A percentile compares a stretch with the other conserved stretches of the same genome.
Conservation (phyloP, 2,797 vertebrate species). For the Etheostoma nigrum region DNA sequence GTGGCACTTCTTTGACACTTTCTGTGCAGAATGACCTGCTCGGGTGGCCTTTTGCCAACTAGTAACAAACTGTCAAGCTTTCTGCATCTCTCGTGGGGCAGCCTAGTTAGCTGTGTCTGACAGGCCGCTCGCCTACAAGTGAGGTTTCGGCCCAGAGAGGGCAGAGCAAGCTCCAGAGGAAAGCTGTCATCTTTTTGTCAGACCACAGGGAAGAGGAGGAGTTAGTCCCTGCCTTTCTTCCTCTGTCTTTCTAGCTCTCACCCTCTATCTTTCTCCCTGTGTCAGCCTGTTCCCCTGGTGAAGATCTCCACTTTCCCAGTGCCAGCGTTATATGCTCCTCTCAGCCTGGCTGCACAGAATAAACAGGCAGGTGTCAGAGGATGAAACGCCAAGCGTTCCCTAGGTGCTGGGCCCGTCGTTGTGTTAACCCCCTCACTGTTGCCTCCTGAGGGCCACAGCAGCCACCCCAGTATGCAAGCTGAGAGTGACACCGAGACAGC, state of each 20-base stretch:
- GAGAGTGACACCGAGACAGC: slow-evolving; percentile 67
- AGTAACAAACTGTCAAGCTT: slow-evolving; percentile 81
- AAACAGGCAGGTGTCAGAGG: slow-evolving; percentile 77
- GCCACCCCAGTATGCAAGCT: slow-evolving; percentile 60
- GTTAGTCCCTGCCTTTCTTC: slow-evolving; percentile 51
- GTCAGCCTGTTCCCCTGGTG: slow-evolving; percentile 83
- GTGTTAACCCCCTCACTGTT: slow-evolving; percentile 60
- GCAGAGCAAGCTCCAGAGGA: slow-evolving; percentile 76
- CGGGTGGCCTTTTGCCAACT: slow-evolving; percentile 81
- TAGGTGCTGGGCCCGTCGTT: slow-evolving; percentile 59
- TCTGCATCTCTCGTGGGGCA: slow-evolving; percentile 82
- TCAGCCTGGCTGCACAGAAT: slow-evolving; percentile 74
- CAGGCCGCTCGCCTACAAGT: slow-evolving; percentile 79
- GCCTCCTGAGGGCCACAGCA: slow-evolving; percentile 70
- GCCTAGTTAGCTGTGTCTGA: slow-evolving; percentile 83
- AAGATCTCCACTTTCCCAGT: slow-evolving; percentile 74
- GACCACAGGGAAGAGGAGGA: slow-evolving; percentile 72
- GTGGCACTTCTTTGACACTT: slow-evolving; percentile 71
- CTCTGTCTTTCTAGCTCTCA: slow-evolving; percentile 46
- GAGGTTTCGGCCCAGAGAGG: slow-evolving; percentile 73
- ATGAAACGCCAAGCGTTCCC: slow-evolving; percentile 74
- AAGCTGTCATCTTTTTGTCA: slow-evolving; percentile 83
- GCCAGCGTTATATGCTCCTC: slow-evolving; percentile 69
- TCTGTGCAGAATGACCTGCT: slow-evolving; percentile 72
- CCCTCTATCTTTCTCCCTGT: slow-evolving; percentile 71